Evolutionary conservation across 2,113 vertebrate species (phyloP).

Genomic region (Zosterops borbonicus): DNA sequence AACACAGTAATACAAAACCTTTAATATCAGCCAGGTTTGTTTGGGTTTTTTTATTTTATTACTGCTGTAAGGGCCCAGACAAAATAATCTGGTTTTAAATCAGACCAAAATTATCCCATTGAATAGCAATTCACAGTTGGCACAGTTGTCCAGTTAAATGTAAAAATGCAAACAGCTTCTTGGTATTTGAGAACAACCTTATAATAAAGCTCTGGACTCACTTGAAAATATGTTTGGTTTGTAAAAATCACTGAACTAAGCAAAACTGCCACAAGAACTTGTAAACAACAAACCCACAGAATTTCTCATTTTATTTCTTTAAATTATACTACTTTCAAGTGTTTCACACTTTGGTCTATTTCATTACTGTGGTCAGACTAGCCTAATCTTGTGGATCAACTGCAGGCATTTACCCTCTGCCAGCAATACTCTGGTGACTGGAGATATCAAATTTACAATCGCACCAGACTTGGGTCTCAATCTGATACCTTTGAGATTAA

Average conservation of each 20-base stretch:
- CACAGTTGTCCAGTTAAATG: neutral
- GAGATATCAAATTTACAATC: neutral
- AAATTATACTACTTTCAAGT: neutral
- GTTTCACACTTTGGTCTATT: neutral
- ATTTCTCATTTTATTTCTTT: neutral
- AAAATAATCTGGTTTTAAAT: neutral
- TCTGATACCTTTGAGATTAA: neutral
- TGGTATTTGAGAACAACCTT: neutral
- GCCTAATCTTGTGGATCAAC: neutral
- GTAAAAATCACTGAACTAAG: neutral
- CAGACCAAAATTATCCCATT: neutral
- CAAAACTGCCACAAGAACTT: neutral
- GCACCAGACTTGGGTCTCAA: neutral
- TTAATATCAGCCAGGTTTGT: neutral
- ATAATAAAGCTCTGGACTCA: neutral
- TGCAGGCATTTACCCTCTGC: neutral
- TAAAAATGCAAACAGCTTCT: neutral
- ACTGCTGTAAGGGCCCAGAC: neutral
- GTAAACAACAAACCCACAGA: neutral
- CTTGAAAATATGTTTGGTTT: neutral
- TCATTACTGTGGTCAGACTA: neutral
- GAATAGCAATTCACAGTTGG: neutral
- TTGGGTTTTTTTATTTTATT: neutral
- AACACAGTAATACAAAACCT: neutral
- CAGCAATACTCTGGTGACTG: neutral